Percentiles rank a stretch among this genome's conserved stretches.
Conservation (phyloP, 1,140 invertebrate genomes). For the Pinna nobilis region DNA sequence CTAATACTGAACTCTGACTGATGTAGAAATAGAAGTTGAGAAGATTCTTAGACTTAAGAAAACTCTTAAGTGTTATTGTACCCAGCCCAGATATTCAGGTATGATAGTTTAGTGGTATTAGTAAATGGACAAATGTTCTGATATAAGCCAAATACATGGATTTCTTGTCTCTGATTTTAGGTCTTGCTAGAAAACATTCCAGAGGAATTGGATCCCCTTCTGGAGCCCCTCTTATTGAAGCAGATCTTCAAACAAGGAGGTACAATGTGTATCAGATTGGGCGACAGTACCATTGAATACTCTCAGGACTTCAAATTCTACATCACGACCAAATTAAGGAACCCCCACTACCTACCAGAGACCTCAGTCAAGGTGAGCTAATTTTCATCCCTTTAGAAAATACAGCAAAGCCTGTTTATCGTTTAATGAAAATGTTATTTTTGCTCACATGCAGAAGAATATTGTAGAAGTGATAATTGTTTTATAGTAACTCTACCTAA, state of each 20-base stretch:
- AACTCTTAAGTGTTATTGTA: no score
- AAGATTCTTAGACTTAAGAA: no score
- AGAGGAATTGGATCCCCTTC: constrained; percentile 91
- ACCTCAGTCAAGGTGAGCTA: constrained; percentile 88
- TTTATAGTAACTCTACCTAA: background rate
- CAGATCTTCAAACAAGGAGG: constrained; percentile 93
- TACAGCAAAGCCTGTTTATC: no score
- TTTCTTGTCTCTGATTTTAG: constrained; percentile 51
- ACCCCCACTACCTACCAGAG: constrained; percentile 95
- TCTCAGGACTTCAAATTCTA: constrained; percentile 91
- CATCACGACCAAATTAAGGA: constrained; percentile 94
- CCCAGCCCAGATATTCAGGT: no score
- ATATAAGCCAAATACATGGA: background rate
- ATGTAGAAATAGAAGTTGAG: no score
- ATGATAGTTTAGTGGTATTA: no score
- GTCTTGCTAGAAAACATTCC: constrained; percentile 84
- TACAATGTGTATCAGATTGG: constrained; percentile 86
- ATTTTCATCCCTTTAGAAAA: no score
- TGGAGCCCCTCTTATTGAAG: constrained; percentile 91
- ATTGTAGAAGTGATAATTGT: background rate
- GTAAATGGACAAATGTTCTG: no score
- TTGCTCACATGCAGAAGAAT: no score
- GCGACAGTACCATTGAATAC: constrained; percentile 90
- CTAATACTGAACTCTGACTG: no score
- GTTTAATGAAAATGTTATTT: no score